Evolutionary conservation across 2,888 invertebrate species (phyloP).

Genomic region (Polyommatus iphigenia): DNA sequence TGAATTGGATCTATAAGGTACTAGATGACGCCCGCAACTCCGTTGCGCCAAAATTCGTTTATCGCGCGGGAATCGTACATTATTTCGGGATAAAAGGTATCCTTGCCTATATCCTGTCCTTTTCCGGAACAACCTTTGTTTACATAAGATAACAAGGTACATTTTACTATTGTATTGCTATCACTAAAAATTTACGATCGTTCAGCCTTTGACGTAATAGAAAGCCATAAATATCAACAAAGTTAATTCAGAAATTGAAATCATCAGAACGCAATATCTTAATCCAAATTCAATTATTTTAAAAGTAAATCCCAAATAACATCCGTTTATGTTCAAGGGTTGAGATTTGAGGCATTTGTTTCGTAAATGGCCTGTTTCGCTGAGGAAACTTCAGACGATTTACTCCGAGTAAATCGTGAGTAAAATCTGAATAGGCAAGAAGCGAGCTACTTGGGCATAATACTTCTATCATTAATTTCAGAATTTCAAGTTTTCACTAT

Average conservation of each 20-base stretch:
- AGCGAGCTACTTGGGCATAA: not conserved
- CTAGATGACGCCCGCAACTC: too few relatives aligned
- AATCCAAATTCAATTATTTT: constrained; percentile 31
- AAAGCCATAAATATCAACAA: constrained; percentile 4
- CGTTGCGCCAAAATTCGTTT: too few relatives aligned
- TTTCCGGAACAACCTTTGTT: not conserved
- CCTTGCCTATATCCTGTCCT: too few relatives aligned
- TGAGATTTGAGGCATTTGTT: constrained; percentile 33
- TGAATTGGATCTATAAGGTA: too few relatives aligned
- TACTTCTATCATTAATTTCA: not conserved
- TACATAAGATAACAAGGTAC: not conserved
- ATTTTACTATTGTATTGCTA: not conserved
- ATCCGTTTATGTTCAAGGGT: constrained; percentile 30
- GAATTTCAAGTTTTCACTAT: not conserved
- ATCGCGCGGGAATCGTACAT: too few relatives aligned
- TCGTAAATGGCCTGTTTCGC: constrained; percentile 35
- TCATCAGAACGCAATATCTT: not conserved
- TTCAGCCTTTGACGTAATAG: not conserved
- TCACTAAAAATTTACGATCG: not conserved
- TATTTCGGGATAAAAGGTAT: too few relatives aligned
- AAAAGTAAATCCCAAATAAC: constrained; percentile 31
- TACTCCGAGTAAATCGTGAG: constrained; percentile 41
- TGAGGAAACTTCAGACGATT: constrained; percentile 41
- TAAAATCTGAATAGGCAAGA: constrained; percentile 39
- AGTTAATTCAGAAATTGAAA: not conserved